Evolutionary conservation across 2,113 vertebrate genomes (phyloP), one percentile per base, ranked within the genome.

Genomic region (Chlamydotis undulata): DNA sequence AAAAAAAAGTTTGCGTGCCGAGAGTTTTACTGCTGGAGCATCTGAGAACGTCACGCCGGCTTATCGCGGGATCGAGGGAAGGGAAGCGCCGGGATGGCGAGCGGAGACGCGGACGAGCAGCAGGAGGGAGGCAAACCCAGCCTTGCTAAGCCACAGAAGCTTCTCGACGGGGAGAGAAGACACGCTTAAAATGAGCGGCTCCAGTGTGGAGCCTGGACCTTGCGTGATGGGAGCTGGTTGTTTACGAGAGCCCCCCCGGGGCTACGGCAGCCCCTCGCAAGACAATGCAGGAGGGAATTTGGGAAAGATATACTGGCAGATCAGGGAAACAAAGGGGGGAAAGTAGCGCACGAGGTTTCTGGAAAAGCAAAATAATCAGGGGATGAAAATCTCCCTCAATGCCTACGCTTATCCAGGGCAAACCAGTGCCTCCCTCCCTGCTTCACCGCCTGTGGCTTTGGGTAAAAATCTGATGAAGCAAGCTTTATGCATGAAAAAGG

Each of bases 401-500:
- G 41, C 41, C 41, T 43, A 2, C 6, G 12, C 9, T 67, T 70
- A 90, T 37, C 19, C 83, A 53, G 74, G 61, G 78, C 33, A 85
- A 83, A 76, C 14, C 75, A n/a, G 24, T 1, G 0, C 74, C 73
- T 69, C 74, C 57, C 63, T 86, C 45, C 41, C 25, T 74, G 26
- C 71, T 91, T 69, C 1, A 1, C 56, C 9, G 21, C 53, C 70
- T 17, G 39, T 2, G 2, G 77, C 87, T 87, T 73, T 41, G 93
- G 94, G 76, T 60, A 45, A 83, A 83, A 97, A 87, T 61, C 53
- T 69, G 91, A 96, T 91, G 95, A 95, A 80, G 84, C 82, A 91
- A 95, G 96, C 94, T 94, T 92, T 89, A 56, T 87, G 94, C 92
- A 69, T 70, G 83, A 94, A 87, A 89, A 52, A 91, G 95, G 94